Evolutionary conservation across 2,113 vertebrate species (phyloP), one percentile per base, ranked within the genome.

Genomic region (Clarias macrocephalus): DNA sequence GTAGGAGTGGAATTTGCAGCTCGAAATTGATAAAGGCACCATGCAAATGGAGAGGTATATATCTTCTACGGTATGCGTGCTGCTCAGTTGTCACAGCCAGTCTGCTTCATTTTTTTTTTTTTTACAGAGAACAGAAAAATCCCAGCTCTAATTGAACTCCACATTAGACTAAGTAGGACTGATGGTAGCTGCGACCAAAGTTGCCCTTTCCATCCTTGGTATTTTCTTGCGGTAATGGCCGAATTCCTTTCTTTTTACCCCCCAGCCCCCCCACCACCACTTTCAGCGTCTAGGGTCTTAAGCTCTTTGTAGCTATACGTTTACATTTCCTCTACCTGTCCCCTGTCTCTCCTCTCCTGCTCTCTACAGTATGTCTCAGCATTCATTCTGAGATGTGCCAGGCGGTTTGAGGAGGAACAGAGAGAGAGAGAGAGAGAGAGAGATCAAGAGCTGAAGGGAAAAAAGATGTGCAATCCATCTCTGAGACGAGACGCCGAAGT

Each of bases 81-180:
- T 75, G 77, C 82, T 57, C 42, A 13, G 52, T 77, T 87, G 86
- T 87, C 85, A 85, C 52, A 82, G 57, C 77, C 48, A 19, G 65
- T 82, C 52, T 30, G 52, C 56, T 23, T 87, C 88, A 87, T 48
- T 48, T 48, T 48, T 42, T 33, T 48, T 48, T 25, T 85, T 42
- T 80, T 52, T 52, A 81, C 19, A 48, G 9, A 87, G 84, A 87
- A 83, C 52, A 62, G 68, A 77, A 62, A 76, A 85, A 85, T 77
- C 86, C 85, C 52, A 33, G 68, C 79, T 86, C 84, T 87, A 77
- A 87, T 79, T 87, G 60, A 85, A 30, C 52, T 62, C n/a, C 76
- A 60, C 82, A 65, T 80, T 81, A 85, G 82, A 85, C 65, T 87
- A 86, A 89, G 48, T 82, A 83, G 86, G 80, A 87, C 66, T 72